A percentile compares a stretch with the other conserved stretches of the same genome.
These are phyloP conservation scores for Cylindroiulus punctatus DNA, from an alignment of 2,888 invertebrate species.

Conservation along the genomic window DNA sequence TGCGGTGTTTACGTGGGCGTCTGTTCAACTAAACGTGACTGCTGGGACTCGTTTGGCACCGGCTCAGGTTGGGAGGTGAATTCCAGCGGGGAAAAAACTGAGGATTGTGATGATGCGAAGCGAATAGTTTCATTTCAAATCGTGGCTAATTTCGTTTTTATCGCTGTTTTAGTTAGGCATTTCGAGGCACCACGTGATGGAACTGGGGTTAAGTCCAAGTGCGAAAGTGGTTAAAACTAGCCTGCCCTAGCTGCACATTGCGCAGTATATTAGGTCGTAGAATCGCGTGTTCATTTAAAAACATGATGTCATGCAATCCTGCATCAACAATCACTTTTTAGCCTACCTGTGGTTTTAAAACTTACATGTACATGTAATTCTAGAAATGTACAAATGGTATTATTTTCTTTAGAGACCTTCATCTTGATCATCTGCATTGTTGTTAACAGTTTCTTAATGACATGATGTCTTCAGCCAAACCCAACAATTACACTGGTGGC, in stretches of 20 bases:
- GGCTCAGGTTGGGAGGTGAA: neutral
- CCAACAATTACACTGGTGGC: no score
- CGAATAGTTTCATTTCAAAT: neutral
- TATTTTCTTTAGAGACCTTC: no score
- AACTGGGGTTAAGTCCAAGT: neutral
- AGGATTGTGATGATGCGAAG: constrained; percentile 13
- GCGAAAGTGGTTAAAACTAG: neutral
- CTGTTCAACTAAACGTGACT: neutral
- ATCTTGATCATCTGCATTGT: no score
- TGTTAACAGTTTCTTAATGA: no score
- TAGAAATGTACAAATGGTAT: no score
- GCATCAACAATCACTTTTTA: no score
- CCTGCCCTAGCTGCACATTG: neutral
- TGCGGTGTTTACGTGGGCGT: neutral
- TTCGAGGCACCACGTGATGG: neutral
- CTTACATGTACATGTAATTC: no score
- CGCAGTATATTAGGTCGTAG: neutral
- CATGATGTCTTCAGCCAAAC: no score
- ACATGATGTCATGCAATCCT: no score
- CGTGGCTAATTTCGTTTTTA: constrained; percentile 20
- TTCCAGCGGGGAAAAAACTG: neutral
- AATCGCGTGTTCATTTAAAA: neutral
- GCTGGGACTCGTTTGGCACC: constrained; percentile 1
- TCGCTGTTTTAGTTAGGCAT: neutral
- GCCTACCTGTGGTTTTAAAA: no score